Base-by-base conservation (phyloP, 2,888 invertebrate species). In the Elegia similella region DNA sequence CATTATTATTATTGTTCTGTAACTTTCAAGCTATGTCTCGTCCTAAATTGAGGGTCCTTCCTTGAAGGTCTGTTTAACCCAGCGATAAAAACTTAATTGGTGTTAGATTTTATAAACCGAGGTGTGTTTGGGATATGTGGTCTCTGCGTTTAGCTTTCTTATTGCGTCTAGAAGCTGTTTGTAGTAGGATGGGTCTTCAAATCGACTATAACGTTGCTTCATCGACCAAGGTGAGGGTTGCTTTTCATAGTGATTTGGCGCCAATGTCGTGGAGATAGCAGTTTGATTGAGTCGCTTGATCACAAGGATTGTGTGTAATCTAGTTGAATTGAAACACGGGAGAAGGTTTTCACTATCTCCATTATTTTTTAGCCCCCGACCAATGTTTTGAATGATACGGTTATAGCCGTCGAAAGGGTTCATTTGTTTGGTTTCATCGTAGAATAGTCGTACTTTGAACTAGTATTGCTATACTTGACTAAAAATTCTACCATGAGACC, bases 71-170 rank as follows among this genome's bases (percentile, higher is more conserved):
- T 72, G 76, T 76, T 52, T 42, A 65, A 66, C 75, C 77, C 78
- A 76, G 75, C 77, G 74, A 65, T 65, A 62, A 65, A 68, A 68
- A 66, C 50, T 63, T 77, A 80, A 86, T 86, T 86, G 87, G 83
- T 86, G 85, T 86, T 86, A 84, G 83, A 79, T 73, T 75, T 50
- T 77, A 76, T 79, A 73, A 73, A 75, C 84, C 81, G 84, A 80
- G 84, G 85, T 86, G 76, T 80, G 87, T 83, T 85, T 88, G 88
- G 88, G 88, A 88, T 88, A 86, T 86, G 86, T 82, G 80, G 87
- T 86, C 84, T 83, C 73, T 82, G 80, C 77, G 82, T 82, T 74
- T 72, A 72, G 72, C 70, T 73, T 73, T 75, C 30, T 76, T 72
- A 75, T 73, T 75, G 68, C 69, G 70, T 72, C 68, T 71, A 69